phyloP scores from a whole-genome alignment of 2,888 invertebrate genomes.

The Dinocampus coccinellae region DNA sequence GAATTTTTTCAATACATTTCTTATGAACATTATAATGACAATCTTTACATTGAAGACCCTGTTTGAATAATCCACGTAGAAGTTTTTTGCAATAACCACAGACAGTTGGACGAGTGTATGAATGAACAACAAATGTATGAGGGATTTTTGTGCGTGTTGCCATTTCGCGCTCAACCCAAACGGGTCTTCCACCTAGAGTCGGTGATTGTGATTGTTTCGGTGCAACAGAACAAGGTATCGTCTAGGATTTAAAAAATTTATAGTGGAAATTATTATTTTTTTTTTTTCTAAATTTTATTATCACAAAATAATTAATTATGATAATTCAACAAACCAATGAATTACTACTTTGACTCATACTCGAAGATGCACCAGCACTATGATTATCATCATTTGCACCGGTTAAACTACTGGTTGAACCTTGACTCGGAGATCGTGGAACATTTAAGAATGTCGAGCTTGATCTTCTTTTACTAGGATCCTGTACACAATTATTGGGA shows the following conservation, averaged over 20 bases:
- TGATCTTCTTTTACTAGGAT: conserved; percentile 60
- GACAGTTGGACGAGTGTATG: conserved; percentile 96
- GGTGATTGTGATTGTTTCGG: conserved; percentile 78
- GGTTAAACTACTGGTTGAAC: conserved; percentile 77
- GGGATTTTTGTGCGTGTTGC: conserved; percentile 81
- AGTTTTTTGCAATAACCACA: conserved; percentile 97
- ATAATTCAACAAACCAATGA: conserved; percentile 80
- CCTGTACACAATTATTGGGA: conserved; percentile 93
- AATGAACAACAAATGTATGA: conserved; percentile 96
- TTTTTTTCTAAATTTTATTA: conserved; percentile 18
- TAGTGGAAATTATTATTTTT: not conserved
- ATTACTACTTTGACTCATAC: conserved; percentile 73
- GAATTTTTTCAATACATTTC: conserved; percentile 91
- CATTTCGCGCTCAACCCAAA: conserved; percentile 80
- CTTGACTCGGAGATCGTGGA: conserved; percentile 81
- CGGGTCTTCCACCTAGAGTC: conserved; percentile 77
- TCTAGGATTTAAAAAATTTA: conserved; percentile 48
- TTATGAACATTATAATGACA: conserved; percentile 97
- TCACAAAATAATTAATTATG: conserved; percentile 34
- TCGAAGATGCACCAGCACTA: conserved; percentile 66
- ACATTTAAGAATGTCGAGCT: conserved; percentile 65
- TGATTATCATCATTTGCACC: conserved; percentile 73
- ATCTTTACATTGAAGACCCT: conserved; percentile 97
- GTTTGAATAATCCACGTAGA: conserved; percentile 94
- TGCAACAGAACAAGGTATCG: conserved; percentile 65